Base-by-base conservation (phyloP, 2,797 vertebrate genomes). In the Otolemur crassicaudatus region DNA sequence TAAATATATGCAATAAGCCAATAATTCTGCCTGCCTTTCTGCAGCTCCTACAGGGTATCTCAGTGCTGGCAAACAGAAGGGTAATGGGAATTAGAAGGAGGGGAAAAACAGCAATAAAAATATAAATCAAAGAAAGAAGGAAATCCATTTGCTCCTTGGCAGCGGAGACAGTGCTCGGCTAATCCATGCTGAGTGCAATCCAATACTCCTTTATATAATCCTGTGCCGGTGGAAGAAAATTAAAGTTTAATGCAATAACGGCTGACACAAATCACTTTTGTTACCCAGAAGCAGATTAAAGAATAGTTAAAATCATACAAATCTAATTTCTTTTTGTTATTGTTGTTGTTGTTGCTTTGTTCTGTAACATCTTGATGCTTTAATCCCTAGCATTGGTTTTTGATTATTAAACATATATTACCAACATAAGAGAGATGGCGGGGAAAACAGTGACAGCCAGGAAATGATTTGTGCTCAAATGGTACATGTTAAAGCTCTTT, bases 181-280 rank as follows among this genome's bases (percentile, higher is more conserved):
- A 99, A 98, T 99, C 98, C 98, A 98, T 96, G 97, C 98, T 98
- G 98, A 99, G 98, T 98, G 98, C 98, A 98, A 98, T 99, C 98
- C 98, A 99, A 99, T 99, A 98, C 98, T 98, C 98, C 96, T 98
- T 98, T 98, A 98, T 98, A 98, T 98, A 99, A 99, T 99, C 98
- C 98, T 98, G 97, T 97, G 98, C 98, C 96, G 83, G 96, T 98
- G 97, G 98, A 99, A 99, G 98, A 99, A 99, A 99, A 99, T 99
- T 98, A 99, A 99, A 98, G 98, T 98, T 98, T 99, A 99, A 99
- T 99, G 98, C 98, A 99, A 98, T 99, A 99, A 98, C 94, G 14
- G 97, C 98, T 98, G 98, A 98, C 98, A 99, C 98, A 99, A 99
- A 99, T 99, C 98, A 99, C 98, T 98, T 99, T 98, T 98, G 98